Evolutionary conservation across 1,140 invertebrate genomes (phyloP), one percentile per base, ranked within the genome.

Genomic region (Tetranychus urticae): DNA sequence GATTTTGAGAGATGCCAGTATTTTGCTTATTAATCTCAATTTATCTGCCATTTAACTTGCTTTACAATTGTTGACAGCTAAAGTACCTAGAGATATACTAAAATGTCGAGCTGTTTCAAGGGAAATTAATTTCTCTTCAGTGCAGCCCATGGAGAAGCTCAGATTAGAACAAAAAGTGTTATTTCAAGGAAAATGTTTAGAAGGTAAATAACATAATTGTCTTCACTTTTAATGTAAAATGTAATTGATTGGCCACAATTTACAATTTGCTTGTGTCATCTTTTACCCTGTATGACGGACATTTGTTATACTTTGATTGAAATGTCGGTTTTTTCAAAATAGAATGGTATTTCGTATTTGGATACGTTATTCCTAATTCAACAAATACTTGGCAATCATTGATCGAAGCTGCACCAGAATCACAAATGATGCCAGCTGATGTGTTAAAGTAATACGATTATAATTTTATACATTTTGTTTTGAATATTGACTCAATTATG

Each of bases 301-400:
- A 23, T 23, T 23, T 23, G 23, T 23, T 23, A 0, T 23, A 23
- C 23, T 23, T 23, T 23, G 23, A 23, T 23, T 23, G 23, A 23
- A 23, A 23, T 23, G 23, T 23, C 23, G 23, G 0, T 23, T 23
- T 23, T 0, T 23, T 23, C 23, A 23, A 42, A 6, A 6, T 42
- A 77, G 91, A 98, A 75, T 99, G 94, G 94, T 88, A 86, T 72
- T 98, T 98, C 74, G 91, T 98, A 71, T 97, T 99, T 81, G 96
- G 96, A 48, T 96, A 91, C 75, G 93, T 98, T 1, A 97, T 97
- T 69, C 88, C 92, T 31, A 91, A 92, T 67, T 97, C 93, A 31
- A 97, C 92, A 52, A 98, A 99, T 74, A 97, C 93, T 4, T 99
- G 96, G 96, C 92, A 97, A 72, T 93, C 86, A 62, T 77, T 91